These are phyloP conservation scores for Anguilla japonica DNA, from an alignment of 2,113 vertebrate genomes.

Conservation along the genomic window DNA sequence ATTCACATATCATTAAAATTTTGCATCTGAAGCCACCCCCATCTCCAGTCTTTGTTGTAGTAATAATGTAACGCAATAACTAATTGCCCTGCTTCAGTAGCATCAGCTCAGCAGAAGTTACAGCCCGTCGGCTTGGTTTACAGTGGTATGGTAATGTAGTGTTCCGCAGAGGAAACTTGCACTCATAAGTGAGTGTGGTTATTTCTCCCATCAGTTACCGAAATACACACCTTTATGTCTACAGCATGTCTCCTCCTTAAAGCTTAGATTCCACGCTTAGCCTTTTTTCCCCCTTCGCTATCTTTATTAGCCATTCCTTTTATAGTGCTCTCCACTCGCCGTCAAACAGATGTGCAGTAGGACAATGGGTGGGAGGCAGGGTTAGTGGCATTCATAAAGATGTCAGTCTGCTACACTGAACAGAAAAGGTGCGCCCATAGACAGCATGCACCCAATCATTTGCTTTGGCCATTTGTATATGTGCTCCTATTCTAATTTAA, in stretches of 20 bases:
- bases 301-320: not conserved
- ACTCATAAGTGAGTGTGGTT: not conserved
- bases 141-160: not conserved
- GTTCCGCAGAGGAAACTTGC: not conserved
- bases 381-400: constrained; percentile 9
- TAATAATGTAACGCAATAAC: not conserved
- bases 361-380: not conserved
- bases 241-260: not conserved
- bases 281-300: not conserved
- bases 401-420: not conserved
- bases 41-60: not conserved
- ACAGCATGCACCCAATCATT: not conserved
- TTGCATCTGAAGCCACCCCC: not conserved
- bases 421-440: not conserved
- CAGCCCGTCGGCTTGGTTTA: not conserved
- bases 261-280: not conserved
- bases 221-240: not conserved
- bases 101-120: not conserved
- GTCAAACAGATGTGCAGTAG: not conserved
- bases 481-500: not conserved
- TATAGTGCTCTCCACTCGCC: constrained; percentile 5
- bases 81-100: not conserved
- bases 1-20: not conserved
- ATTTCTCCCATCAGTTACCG: not conserved
- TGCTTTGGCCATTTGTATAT: not conserved